Conservation (phyloP, 2,888 invertebrate genomes). For the Monochamus alternatus region DNA sequence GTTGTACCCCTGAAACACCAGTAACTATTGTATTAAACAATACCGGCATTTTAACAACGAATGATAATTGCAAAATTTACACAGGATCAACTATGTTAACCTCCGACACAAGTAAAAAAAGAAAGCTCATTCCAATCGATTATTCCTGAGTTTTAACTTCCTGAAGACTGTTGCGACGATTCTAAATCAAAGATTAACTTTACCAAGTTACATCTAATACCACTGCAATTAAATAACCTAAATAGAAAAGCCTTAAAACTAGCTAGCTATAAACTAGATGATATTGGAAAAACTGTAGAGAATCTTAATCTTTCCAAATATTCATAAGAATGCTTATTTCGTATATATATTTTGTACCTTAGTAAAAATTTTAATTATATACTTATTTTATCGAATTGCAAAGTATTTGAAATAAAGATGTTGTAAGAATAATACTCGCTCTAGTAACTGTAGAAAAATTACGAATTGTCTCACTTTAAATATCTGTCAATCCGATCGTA, state of each 20-base stretch:
- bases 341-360: too few species aligned
- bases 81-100: slow-evolving; percentile 8
- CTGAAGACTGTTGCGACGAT: slow-evolving; percentile 19
- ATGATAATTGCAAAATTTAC: slow-evolving; percentile 11
- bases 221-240: slow-evolving; percentile 15
- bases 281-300: background rate
- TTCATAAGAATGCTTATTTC: too few species aligned
- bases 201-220: background rate
- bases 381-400: too few species aligned
- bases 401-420: too few species aligned
- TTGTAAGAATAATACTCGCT: background rate
- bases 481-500: slow-evolving; percentile 17
- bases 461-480: slow-evolving; percentile 14
- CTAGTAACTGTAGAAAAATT: slow-evolving; percentile 5
- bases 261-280: background rate
- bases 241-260: slow-evolving; percentile 4
- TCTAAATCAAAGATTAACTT: slow-evolving; percentile 5
- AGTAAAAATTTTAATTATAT: too few species aligned
- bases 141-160: background rate
- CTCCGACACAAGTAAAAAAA: background rate
- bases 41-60: background rate
- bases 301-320: too few species aligned
- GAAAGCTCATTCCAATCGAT: slow-evolving; percentile 12
- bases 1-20: background rate
- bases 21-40: background rate